A percentile compares a stretch with the other conserved stretches of the same genome.
These are phyloP conservation scores for Ophion obscuratus DNA, from an alignment of 2,888 invertebrate species.

Conservation along the genomic window DNA sequence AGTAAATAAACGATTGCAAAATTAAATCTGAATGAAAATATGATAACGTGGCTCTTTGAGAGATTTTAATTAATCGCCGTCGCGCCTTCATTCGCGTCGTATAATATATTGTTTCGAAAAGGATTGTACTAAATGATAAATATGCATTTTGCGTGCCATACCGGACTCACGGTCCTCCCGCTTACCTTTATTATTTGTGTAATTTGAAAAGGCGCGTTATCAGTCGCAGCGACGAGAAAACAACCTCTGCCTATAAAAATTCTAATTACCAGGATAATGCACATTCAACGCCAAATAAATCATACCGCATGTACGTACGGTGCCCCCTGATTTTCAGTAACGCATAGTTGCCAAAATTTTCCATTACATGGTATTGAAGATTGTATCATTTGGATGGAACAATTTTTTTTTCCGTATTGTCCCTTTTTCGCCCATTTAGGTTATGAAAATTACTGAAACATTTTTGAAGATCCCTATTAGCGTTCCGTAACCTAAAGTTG, in stretches of 20 bases:
- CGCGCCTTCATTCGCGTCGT: neutral
- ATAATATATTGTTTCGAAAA: neutral
- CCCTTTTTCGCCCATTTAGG: too few relatives aligned
- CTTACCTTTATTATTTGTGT: slow-evolving; percentile 21
- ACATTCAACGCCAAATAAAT: slow-evolving; percentile 14
- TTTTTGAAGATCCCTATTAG: too few relatives aligned
- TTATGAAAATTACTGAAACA: too few relatives aligned
- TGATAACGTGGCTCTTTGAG: neutral
- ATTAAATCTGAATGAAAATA: neutral
- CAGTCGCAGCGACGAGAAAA: slow-evolving; percentile 1
- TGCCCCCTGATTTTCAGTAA: slow-evolving; percentile 1
- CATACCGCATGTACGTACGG: slow-evolving; percentile 8
- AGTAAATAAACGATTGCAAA: neutral
- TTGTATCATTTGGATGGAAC: too few relatives aligned
- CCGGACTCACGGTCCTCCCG: slow-evolving; percentile 18
- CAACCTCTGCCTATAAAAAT: neutral
- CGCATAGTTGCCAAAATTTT: neutral
- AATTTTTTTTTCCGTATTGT: too few relatives aligned
- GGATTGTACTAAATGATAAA: slow-evolving; percentile 27
- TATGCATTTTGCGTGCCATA: neutral
- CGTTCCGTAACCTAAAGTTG: too few relatives aligned
- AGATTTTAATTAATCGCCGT: neutral
- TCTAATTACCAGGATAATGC: slow-evolving; percentile 5
- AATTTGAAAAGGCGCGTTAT: slow-evolving; percentile 16
- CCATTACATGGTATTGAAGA: too few relatives aligned